Evolutionary conservation across 2,113 vertebrate species (phyloP), one percentile per base, ranked within the genome.

Genomic region (Recurvirostra avosetta): DNA sequence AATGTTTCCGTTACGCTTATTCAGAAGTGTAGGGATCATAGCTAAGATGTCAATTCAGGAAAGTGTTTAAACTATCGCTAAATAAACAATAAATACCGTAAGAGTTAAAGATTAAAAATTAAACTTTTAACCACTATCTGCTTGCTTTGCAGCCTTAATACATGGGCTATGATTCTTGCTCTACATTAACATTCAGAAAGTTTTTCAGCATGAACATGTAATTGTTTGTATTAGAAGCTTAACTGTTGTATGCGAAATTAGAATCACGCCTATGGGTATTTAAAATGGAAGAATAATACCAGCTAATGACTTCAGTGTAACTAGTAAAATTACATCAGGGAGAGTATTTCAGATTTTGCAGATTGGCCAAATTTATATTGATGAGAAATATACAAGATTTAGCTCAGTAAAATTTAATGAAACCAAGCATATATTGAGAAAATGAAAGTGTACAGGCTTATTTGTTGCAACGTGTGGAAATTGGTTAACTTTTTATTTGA

Each of bases 271-370:
- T 96, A 55, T 87, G 94, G 95, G 95, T 94, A 96, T 96, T 96
- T 96, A 81, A 91, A 95, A 94, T 91, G 91, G 73, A 93, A 94
- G 86, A 93, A 86, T 95, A 96, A 92, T 94, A 75, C 30, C 86
- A 94, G 88, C 65, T 96, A 96, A 97, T 89, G 79, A 96, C 95
- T 96, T 89, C 68, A 87, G 70, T 84, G 83, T 78, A 94, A 94
- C 88, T 91, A n/a, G 79, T 71, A 87, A 94, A 95, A 96, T 97
- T 96, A 79, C 94, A 94, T 95, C 91, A 92, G 96, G 86, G 97
- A 97, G 58, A 76, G 22, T 75, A 78, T 83, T 96, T 94, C 73
- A 91, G 79, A 91, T 89, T 95, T 92, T 87, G 76, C 84, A 94
- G 92, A 97, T 89, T 92, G 83, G 70, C 76, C 73, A 94, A 85